Percentiles rank a stretch among this genome's conserved stretches.
Conservation (phyloP, 2,888 invertebrate genomes). For the Phragmatobia fuliginosa region DNA sequence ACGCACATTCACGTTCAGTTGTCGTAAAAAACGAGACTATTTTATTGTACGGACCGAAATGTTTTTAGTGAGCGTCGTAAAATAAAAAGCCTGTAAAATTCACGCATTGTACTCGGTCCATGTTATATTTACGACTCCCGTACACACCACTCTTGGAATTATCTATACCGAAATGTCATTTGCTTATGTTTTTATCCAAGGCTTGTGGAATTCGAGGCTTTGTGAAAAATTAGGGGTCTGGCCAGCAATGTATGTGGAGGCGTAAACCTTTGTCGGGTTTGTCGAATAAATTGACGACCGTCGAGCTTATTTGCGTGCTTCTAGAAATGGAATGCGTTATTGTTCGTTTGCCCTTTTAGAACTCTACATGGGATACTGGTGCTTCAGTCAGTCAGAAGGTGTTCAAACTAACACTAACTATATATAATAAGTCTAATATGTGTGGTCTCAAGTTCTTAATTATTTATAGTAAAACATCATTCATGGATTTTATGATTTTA, state of each 20-base stretch:
- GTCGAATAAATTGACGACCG: background rate
- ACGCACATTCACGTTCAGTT: slow-evolving; percentile 70
- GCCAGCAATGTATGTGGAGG: background rate
- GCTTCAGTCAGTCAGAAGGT: too few relatives aligned
- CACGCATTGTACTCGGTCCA: slow-evolving; percentile 74
- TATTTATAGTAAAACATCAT: too few relatives aligned
- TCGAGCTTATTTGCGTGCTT: slow-evolving; percentile 1
- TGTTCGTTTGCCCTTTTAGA: background rate
- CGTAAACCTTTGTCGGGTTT: slow-evolving; percentile 1
- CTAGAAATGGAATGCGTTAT: slow-evolving; percentile 4
- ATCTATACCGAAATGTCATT: slow-evolving; percentile 59
- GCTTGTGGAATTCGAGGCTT: slow-evolving; percentile 16
- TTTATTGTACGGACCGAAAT: slow-evolving; percentile 78
- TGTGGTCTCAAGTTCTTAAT: too few relatives aligned
- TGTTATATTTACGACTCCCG: slow-evolving; percentile 68
- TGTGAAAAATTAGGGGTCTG: slow-evolving; percentile 1
- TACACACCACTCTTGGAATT: slow-evolving; percentile 57
- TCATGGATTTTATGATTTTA: too few relatives aligned
- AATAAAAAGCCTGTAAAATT: slow-evolving; percentile 81
- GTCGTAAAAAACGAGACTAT: slow-evolving; percentile 77
- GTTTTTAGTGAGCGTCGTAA: slow-evolving; percentile 79
- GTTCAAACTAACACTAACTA: too few relatives aligned
- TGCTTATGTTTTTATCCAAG: slow-evolving; percentile 36
- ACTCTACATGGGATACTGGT: too few relatives aligned
- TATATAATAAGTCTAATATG: too few relatives aligned